Base-by-base conservation (phyloP, 2,888 invertebrate species). In the Leistus spinibarbis region DNA sequence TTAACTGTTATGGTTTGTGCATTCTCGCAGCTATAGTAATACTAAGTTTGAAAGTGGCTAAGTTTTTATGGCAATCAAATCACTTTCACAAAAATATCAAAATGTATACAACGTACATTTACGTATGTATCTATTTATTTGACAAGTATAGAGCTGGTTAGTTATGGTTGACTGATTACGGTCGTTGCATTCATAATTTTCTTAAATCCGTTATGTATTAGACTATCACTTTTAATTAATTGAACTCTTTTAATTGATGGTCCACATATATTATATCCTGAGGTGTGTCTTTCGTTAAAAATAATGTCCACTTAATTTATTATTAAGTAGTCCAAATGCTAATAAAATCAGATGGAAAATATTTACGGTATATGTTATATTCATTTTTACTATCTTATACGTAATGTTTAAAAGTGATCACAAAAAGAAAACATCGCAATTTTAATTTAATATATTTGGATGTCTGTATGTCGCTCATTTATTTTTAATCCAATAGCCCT, bases 61-160 rank as follows among this genome's bases (percentile, higher is more conserved):
- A 19, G 9, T 56, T 19, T 56, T 19, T 56, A 56, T 56, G 56
- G 56, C 19, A 56, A 7, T 3, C 56, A 56, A 56, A 56, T 56
- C 56, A 56, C 56, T 56, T 56, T 56, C 56, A 56, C 56, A 56
- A 56, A 56, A 56, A 56, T 56, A 56, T 40, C 13, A 40, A 40
- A 40, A 40, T 40, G 40, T 7, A 40, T 13, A 40, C 40, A 40
- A 24, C 7, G 7, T 56, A 16, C 9, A 56, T 16, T 56, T 4
- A 9, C 16, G 19, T 19, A 19, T 57, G 57, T n/a, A 17, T 9
- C 19, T 22, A 64, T 17, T 64, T 16, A n/a, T 17, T 17, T 10
- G 22, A 23, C 66, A 53, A 20, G 54, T 66, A 54, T 54, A 66
- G 40, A 40, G 24, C 54, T 68, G 56, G 56, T 56, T 68, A 54